Evolutionary conservation across 1,140 invertebrate genomes (phyloP).

Genomic region (Pseudachorutes palmiensis): DNA sequence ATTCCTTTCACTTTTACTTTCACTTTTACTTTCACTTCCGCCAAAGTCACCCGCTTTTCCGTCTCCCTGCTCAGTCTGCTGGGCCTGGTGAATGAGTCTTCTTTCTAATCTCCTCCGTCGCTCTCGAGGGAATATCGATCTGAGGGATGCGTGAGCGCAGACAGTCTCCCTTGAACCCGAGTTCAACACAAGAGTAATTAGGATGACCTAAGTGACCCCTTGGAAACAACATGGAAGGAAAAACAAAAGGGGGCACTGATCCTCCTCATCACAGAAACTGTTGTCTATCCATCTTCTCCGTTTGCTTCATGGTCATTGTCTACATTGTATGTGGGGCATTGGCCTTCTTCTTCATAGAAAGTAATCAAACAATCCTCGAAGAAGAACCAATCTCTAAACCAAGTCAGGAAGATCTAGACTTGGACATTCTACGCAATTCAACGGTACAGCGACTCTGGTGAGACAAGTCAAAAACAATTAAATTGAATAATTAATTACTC

Average conservation of each 20-base stretch:
- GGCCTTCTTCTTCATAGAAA: conserved; percentile 52
- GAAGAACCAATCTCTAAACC: conserved; percentile 33
- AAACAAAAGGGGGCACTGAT: too few relatives aligned
- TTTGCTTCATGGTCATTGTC: conserved; percentile 50
- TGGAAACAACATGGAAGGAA: too few relatives aligned
- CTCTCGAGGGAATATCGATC: background rate
- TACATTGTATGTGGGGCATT: conserved; percentile 55
- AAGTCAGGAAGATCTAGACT: conserved; percentile 24
- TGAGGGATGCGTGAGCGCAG: conserved; percentile 4
- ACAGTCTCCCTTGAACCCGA: too few relatives aligned
- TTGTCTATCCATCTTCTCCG: conserved; percentile 42
- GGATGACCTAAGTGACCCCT: too few relatives aligned
- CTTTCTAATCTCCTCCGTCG: background rate
- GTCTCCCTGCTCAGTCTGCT: too few relatives aligned
- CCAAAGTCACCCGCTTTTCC: too few relatives aligned
- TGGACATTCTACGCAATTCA: conserved; percentile 32
- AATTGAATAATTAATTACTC: background rate
- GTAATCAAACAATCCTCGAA: conserved; percentile 43
- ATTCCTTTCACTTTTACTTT: background rate
- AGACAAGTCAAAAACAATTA: conserved; percentile 18
- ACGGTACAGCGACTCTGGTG: conserved; percentile 36
- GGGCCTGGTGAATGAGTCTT: background rate
- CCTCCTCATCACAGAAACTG: too few relatives aligned
- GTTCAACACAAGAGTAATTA: too few relatives aligned
- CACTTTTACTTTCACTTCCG: conserved; percentile 18